A percentile compares a stretch with the other conserved stretches of the same genome.
Conservation (phyloP, 1,140 invertebrate genomes). For the Copidosoma floridanum region DNA sequence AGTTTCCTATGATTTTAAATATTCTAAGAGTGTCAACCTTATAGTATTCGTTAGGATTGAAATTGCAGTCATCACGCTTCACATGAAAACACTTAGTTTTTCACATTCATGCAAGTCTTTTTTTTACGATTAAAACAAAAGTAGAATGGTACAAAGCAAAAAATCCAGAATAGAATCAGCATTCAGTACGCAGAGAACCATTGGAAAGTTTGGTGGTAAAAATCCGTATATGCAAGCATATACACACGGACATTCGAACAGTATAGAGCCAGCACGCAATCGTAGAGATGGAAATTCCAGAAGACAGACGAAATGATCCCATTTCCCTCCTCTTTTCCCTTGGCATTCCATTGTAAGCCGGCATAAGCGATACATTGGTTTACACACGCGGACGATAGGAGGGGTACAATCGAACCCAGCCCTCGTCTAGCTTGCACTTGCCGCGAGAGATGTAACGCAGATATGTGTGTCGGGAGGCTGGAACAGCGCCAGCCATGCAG, state of each 20-base stretch:
- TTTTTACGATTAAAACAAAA: no score
- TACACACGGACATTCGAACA: no score
- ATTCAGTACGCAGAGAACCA: no score
- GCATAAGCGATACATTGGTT: slow-evolving; percentile 10
- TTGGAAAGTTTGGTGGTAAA: no score
- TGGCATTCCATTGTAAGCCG: background rate
- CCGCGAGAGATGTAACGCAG: background rate
- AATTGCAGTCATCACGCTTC: no score
- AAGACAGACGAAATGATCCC: slow-evolving; percentile 15
- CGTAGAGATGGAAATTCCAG: background rate
- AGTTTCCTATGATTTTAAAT: no score
- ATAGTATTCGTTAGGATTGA: no score
- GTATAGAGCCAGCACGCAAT: background rate
- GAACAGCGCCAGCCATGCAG: slow-evolving; percentile 43
- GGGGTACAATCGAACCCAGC: slow-evolving; percentile 41
- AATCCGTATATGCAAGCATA: no score
- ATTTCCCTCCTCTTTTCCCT: slow-evolving; percentile 13
- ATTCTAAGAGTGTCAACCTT: no score
- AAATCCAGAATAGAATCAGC: slow-evolving; percentile 2
- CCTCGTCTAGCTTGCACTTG: slow-evolving; percentile 27
- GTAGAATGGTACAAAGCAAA: no score
- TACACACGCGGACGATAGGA: background rate
- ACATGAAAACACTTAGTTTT: no score
- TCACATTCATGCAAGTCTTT: no score
- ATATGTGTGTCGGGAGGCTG: slow-evolving; percentile 22